A percentile compares a stretch with the other conserved stretches of the same genome.
Conservation (phyloP, 2,797 vertebrate species). For the Enteromius afrohamiltoni region DNA sequence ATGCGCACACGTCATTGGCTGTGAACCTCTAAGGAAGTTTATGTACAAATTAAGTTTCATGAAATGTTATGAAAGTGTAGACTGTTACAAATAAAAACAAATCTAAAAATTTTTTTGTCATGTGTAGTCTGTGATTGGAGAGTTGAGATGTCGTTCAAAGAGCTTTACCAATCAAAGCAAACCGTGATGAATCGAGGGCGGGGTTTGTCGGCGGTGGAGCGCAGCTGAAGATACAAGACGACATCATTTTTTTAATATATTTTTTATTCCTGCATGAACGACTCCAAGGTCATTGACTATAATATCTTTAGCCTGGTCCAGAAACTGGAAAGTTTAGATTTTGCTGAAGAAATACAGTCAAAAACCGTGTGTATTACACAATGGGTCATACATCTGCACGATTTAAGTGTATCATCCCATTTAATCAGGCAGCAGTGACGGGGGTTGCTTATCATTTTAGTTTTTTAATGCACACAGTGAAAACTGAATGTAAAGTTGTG, state of each 20-base stretch:
- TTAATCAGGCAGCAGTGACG: not conserved
- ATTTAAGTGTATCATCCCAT: not conserved
- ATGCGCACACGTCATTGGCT: not conserved
- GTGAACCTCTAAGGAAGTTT: not conserved
- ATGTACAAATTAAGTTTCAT: not conserved
- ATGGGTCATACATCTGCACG: not conserved
- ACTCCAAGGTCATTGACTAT: not conserved
- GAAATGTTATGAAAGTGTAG: not conserved
- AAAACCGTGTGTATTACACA: not conserved
- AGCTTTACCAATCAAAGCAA: not conserved
- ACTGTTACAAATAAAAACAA: not conserved
- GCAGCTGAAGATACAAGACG: not conserved
- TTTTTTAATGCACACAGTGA: not conserved
- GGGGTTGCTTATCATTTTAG: not conserved
- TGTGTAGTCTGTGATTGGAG: too few relatives aligned
- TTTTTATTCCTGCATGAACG: not conserved
- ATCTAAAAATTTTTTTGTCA: too few relatives aligned
- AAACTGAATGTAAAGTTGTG: not conserved
- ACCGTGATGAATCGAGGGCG: not conserved
- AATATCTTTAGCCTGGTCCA: not conserved
- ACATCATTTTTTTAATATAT: not conserved
- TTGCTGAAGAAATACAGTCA: not conserved
- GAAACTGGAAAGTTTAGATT: slow-evolving; percentile 1
- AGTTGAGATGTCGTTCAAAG: not conserved
- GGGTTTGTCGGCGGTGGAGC: slow-evolving; percentile 27